Percentiles rank a stretch among this genome's conserved stretches.
Conservation (phyloP, 1,140 invertebrate species). For the Polypedilum pembai region DNA sequence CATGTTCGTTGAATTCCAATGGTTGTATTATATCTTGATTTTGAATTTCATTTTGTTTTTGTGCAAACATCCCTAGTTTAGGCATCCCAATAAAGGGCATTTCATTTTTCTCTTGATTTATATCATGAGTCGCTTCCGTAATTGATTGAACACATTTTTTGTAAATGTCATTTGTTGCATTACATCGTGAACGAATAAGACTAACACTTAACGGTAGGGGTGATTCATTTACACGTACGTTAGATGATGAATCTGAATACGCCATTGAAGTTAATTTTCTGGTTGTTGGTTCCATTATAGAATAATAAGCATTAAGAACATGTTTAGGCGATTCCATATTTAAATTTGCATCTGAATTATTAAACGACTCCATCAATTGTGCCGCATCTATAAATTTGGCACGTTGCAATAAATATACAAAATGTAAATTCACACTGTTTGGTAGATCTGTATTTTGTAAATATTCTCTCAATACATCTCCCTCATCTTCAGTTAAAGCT, state of each 20-base stretch:
- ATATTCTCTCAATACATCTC: conserved; percentile 34
- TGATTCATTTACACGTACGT: not conserved
- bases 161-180: conserved; percentile 12
- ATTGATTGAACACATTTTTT: not conserved
- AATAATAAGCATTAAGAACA: conserved; percentile 36
- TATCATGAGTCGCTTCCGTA: not conserved
- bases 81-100: not conserved
- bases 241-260: not conserved
- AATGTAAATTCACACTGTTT: conserved; percentile 35
- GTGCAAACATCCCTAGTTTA: not conserved
- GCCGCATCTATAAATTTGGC: conserved; percentile 40
- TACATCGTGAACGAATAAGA: not conserved
- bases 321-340: conserved; percentile 32
- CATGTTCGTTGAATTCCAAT: not conserved
- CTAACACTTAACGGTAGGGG: not conserved
- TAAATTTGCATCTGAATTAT: not conserved
- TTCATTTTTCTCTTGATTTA: not conserved
- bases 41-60: not conserved
- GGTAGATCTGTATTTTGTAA: conserved; percentile 33
- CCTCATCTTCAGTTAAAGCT: conserved; percentile 36
- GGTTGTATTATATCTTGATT: not conserved
- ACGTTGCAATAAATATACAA: conserved; percentile 39
- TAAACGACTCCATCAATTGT: not conserved
- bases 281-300: conserved; percentile 38
- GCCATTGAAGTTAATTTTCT: conserved; percentile 33